Conservation (phyloP, 2,797 vertebrate species). For the Nannoperca obscura region DNA sequence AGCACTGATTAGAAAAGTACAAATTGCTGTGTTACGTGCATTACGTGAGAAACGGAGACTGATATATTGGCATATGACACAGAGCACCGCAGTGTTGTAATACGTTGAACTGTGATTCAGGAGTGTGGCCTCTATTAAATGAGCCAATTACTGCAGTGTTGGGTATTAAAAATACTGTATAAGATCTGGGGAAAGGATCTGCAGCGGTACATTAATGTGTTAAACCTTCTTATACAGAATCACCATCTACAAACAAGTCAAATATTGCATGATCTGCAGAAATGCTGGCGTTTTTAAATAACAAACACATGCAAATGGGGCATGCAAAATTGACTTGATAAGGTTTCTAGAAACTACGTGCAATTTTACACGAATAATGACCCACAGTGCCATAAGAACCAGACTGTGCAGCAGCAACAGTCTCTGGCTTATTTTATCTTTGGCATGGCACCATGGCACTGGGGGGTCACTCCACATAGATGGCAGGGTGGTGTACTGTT, state of each 20-base stretch:
- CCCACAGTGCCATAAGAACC: conserved; percentile 3
- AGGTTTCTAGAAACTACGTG: conserved; percentile 21
- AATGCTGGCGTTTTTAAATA: not conserved
- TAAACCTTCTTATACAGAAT: conserved; percentile 38
- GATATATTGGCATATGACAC: conserved; percentile 67
- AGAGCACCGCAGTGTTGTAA: conserved; percentile 64
- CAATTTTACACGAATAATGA: conserved; percentile 10
- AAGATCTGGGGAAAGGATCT: conserved; percentile 45
- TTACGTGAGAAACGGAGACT: conserved; percentile 71
- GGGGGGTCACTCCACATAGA: conserved; percentile 18
- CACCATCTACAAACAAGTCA: conserved; percentile 6
- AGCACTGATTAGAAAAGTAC: conserved; percentile 76
- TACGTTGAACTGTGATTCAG: conserved; percentile 59
- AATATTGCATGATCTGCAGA: conserved; percentile 7
- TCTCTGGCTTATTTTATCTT: conserved; percentile 24
- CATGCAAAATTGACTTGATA: conserved; percentile 11
- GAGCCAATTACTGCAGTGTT: conserved; percentile 51
- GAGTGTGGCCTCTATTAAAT: conserved; percentile 51
- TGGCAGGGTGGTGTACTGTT: conserved; percentile 9
- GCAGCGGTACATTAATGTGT: conserved; percentile 33
- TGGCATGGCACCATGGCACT: conserved; percentile 1
- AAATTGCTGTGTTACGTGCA: conserved; percentile 71
- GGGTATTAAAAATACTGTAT: conserved; percentile 48
- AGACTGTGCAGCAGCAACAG: conserved; percentile 14
- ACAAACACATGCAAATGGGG: conserved; percentile 10